Percentiles rank a stretch among this genome's conserved stretches.
phyloP scores from a whole-genome alignment of 2,113 vertebrate genomes.

The Apteryx mantelli region DNA sequence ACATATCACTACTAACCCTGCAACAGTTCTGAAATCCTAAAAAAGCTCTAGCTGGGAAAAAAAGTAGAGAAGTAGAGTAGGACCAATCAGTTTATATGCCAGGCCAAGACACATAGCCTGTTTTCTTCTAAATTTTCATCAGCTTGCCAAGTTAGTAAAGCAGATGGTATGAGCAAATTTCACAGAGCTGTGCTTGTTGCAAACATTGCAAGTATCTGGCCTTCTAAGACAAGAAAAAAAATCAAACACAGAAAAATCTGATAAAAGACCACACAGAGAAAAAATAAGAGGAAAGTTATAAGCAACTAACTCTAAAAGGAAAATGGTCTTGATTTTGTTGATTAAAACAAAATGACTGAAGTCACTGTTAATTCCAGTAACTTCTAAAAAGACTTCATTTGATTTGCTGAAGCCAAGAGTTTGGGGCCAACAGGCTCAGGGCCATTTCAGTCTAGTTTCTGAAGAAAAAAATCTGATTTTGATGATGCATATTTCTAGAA shows the following conservation, averaged over 20 bases:
- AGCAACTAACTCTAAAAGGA: neutral
- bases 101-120: neutral
- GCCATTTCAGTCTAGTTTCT: neutral
- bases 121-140: neutral
- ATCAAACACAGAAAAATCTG: neutral
- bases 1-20: neutral
- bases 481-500: neutral
- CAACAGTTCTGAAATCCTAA: neutral
- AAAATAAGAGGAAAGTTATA: neutral
- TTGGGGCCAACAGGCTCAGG: neutral
- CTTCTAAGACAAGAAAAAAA: neutral
- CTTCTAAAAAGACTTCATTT: neutral
- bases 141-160: neutral
- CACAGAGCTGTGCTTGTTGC: neutral
- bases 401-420: neutral
- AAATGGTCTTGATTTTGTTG: neutral
- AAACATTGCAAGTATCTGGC: neutral
- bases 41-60: neutral
- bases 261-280: neutral
- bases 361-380: neutral
- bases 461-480: neutral
- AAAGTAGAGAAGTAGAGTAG: neutral
- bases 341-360: neutral
- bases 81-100: neutral
- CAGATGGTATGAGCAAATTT: neutral